Base-by-base conservation (phyloP, 92 coral and sea anemone genomes). In the Porites cylindrica region DNA sequence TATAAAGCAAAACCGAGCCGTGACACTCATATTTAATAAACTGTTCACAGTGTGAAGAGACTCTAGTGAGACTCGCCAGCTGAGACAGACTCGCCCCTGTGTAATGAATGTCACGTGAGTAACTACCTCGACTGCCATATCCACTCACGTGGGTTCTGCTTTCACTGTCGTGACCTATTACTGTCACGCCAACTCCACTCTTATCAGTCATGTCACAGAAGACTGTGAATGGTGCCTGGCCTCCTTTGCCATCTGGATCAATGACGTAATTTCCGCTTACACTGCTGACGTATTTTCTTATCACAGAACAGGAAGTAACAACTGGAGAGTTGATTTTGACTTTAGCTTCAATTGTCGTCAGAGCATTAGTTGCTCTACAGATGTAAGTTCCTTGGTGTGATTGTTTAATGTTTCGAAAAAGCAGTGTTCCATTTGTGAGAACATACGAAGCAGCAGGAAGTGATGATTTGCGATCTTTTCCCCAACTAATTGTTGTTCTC, bases 41-140 rank as follows among this genome's bases (percentile, higher is more conserved):
- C 85, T 89, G 92, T 70, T 89, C 88, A 75, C 92, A 89, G 53
- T 84, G 70, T 21, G 38, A 10, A 0, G 92, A 89, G 21, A 79
- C 81, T 56, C 84, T 50, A 51, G 78, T 83, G 58, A 89, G 88
- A 56, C 88, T 77, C 9, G 79, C 83, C 53, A 89, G 88, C 71
- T 89, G 88, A 7, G 92, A 70, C 65, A 77, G 75, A 70, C 38
- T 83, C 12, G 78, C 86, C 65, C 91, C 86, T 7, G 20, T 66
- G 76, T 88, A 81, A 47, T 52, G 51, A 19, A 85, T 76, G 68
- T 85, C 54, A 18, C 83, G 80, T 56, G 80, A 76, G 51, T 70
- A 71, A 7, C 67, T n/a, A 8, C 87, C 87, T 16, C 0, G 1
- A 12, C 21, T 0, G 8, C 8, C 0, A 13, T 10, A 13, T 54